Evolutionary conservation across 2,113 vertebrate species (phyloP), one percentile per base, ranked within the genome.

Genomic region (Pao palembangensis): DNA sequence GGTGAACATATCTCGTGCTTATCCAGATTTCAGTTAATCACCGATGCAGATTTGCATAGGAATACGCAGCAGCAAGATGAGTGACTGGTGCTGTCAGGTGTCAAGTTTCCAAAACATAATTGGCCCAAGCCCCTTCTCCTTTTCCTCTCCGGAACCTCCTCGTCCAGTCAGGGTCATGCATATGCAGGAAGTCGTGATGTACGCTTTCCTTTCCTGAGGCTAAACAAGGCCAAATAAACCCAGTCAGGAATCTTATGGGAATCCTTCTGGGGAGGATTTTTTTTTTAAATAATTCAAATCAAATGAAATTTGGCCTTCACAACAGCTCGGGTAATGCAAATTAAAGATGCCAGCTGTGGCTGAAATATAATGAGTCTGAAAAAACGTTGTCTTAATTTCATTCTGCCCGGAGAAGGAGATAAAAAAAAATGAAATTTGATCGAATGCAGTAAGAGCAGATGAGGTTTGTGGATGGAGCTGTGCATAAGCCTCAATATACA

Each of bases 231-330:
- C 82, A 86, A 87, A 83, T 85, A 85, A 90, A 83, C 80, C 80
- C 76, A 79, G 78, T 85, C 83, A 83, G n/a, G n/a, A 49, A 49
- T 80, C 83, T 82, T 73, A 60, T 84, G 70, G 72, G 85, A 85
- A 85, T 87, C 89, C 86, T 70, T 75, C 80, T 80, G 71, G 76
- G 75, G 80, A 87, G 69, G 73, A 72, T 81, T 53, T 51, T 23
- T 51, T 51, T 53, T 51, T 75, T 88, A 71, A 89, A 90, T 90
- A 87, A 91, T 91, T 90, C 85, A 91, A 89, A 91, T 89, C 84
- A 87, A 91, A 91, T 90, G 87, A 90, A 88, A 89, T 85, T 81
- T 89, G 82, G 86, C 87, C 85, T 83, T 88, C 83, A 81, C 80
- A 89, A 88, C 86, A 90, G 89, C 84, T 82, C 68, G 76, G 80